Conservation (phyloP, 2,113 vertebrate genomes). For the Delphinus delphis region DNA sequence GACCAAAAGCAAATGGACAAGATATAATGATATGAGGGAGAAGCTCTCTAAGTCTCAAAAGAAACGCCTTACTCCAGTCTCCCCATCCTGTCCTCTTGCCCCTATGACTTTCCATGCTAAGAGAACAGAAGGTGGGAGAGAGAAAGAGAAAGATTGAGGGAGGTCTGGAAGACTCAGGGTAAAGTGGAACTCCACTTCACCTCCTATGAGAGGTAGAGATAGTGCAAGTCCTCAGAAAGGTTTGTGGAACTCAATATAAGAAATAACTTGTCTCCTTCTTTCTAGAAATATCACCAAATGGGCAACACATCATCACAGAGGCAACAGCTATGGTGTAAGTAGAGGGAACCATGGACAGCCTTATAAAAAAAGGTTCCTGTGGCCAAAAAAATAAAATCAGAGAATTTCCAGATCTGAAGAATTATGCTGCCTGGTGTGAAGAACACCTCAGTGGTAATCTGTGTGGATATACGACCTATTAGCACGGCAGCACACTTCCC, state of each 20-base stretch:
- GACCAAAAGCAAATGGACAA: neutral
- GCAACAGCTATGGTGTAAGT: neutral
- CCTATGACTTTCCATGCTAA: neutral
- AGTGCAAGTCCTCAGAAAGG: neutral
- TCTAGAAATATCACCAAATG: neutral
- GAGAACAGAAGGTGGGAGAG: neutral
- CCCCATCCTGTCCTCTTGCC: neutral
- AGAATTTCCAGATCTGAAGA: neutral
- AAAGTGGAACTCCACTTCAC: neutral
- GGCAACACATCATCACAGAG: neutral
- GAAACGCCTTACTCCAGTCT: neutral
- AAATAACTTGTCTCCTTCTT: neutral
- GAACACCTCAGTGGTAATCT: neutral
- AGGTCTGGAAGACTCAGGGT: neutral
- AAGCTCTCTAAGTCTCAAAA: neutral
- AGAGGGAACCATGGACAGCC: neutral
- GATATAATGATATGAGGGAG: neutral
- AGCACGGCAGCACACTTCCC: neutral
- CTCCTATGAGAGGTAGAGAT: neutral
- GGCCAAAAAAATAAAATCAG: neutral
- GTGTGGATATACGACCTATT: neutral
- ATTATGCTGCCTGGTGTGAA: neutral
- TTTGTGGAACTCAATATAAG: neutral
- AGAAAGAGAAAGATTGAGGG: neutral
- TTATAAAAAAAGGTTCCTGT: neutral